phyloP scores from a whole-genome alignment of 2,888 invertebrate species.

The Rhagonycha fulva region DNA sequence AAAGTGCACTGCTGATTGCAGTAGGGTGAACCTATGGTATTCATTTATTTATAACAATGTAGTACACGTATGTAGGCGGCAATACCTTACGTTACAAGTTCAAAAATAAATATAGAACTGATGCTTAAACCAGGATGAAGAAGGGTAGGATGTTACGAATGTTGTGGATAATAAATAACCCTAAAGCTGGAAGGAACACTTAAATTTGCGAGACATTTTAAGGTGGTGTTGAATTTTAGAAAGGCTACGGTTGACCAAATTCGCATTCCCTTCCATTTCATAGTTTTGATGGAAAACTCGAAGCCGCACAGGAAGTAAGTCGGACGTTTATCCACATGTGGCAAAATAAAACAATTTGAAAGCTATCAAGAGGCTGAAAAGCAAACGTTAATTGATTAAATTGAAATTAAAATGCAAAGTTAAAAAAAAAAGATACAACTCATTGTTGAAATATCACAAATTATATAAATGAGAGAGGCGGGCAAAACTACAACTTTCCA shows the following conservation, averaged over 20 bases:
- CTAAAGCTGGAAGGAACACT: no score
- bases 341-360: background rate
- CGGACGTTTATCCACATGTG: background rate
- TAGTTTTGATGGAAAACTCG: background rate
- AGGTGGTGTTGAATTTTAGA: background rate
- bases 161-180: no score
- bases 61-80: no score
- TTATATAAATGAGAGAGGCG: slow-evolving; percentile 8
- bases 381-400: background rate
- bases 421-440: background rate
- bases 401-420: background rate
- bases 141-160: no score
- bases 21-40: no score
- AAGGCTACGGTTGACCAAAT: background rate
- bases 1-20: no score
- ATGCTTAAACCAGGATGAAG: no score
- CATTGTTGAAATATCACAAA: background rate
- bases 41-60: no score
- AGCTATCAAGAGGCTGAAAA: background rate
- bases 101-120: no score
- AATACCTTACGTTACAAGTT: no score
- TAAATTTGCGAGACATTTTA: no score
- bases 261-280: background rate
- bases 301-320: background rate
- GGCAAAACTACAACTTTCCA: slow-evolving; percentile 3